Evolutionary conservation across 1,140 invertebrate genomes (phyloP).

Genomic region (Contarinia nasturtii): DNA sequence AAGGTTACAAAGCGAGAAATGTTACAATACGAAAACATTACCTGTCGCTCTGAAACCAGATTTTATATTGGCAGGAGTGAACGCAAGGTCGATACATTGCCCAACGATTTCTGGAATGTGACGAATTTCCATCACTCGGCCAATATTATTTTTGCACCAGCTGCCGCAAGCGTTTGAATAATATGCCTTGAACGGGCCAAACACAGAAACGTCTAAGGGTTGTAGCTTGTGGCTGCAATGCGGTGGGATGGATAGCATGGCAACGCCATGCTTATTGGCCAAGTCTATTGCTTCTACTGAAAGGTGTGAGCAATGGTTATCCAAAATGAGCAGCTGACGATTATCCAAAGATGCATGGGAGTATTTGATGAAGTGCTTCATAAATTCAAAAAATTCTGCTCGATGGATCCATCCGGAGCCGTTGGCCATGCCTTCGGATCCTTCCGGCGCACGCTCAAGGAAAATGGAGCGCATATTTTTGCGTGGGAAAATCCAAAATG

Average conservation of each 20-base stretch:
- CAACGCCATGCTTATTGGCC: constrained; percentile 17
- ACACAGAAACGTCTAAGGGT: constrained; percentile 22
- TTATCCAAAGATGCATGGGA: constrained; percentile 1
- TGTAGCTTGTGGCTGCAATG: constrained; percentile 19
- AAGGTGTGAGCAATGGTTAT: constrained; percentile 15
- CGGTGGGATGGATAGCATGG: constrained; percentile 16
- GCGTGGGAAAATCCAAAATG: background rate
- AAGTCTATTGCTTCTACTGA: constrained; percentile 22
- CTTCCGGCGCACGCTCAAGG: background rate
- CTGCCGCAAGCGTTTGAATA: background rate
- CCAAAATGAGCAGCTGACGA: constrained; percentile 8
- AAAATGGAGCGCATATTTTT: background rate
- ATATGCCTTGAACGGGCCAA: constrained; percentile 17
- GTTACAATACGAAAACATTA: no score
- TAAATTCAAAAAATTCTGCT: background rate
- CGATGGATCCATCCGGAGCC: background rate
- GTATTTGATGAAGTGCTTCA: background rate
- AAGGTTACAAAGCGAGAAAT: no score
- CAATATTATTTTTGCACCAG: background rate
- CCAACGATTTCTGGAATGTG: no score
- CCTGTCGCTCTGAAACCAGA: no score
- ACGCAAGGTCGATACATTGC: no score
- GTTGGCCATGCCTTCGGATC: background rate
- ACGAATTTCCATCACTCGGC: no score
- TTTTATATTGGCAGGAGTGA: no score